Conservation (phyloP, 2,113 vertebrate genomes). For the Gasterosteus aculeatus region DNA sequence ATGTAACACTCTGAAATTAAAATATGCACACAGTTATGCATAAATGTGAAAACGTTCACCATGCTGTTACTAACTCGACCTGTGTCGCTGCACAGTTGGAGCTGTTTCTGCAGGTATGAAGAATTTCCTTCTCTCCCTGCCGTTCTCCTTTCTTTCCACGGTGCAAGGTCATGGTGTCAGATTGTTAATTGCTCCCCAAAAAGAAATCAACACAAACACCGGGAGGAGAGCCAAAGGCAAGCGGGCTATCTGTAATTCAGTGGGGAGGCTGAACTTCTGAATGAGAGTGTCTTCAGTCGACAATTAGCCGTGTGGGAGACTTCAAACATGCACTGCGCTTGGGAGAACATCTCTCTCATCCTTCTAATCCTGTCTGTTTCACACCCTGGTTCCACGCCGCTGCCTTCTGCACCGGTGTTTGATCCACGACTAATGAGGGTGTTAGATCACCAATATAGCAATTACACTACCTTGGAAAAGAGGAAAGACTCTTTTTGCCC, state of each 20-base stretch:
- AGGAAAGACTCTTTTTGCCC: slow-evolving; percentile 33
- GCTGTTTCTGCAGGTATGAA: not conserved
- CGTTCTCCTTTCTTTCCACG: slow-evolving; percentile 1
- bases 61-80: not conserved
- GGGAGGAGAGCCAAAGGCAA: slow-evolving; percentile 61
- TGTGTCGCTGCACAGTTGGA: not conserved
- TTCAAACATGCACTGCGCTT: slow-evolving; percentile 59
- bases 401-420: slow-evolving; percentile 60
- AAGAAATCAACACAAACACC: slow-evolving; percentile 57
- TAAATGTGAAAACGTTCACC: not conserved
- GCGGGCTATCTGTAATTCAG: slow-evolving; percentile 55
- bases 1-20: not conserved
- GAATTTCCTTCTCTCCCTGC: not conserved
- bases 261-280: slow-evolving; percentile 48
- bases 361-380: slow-evolving; percentile 72
- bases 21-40: not conserved
- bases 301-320: slow-evolving; percentile 66
- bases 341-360: slow-evolving; percentile 67
- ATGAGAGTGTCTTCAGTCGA: slow-evolving; percentile 53
- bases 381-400: slow-evolving; percentile 56
- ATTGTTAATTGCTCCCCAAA: slow-evolving; percentile 61
- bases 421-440: slow-evolving; percentile 76
- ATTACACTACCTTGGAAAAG: slow-evolving; percentile 70
- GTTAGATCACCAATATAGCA: slow-evolving; percentile 72
- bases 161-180: slow-evolving; percentile 53